These are phyloP conservation scores for Parazoanthus atlanticus DNA, from an alignment of 92 coral and sea anemone species.

Conservation along the genomic window DNA sequence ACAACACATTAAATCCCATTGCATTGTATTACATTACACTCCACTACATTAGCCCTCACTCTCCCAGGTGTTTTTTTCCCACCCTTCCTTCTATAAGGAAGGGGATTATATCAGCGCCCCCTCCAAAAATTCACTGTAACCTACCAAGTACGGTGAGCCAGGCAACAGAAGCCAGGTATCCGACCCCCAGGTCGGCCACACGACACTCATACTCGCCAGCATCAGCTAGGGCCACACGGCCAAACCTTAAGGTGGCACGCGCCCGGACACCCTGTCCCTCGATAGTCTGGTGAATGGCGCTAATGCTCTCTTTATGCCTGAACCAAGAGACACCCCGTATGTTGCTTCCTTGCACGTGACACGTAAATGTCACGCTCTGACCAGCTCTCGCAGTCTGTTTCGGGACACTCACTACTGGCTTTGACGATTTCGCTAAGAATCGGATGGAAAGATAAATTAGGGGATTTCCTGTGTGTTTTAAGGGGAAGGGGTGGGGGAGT, in stretches of 20 bases:
- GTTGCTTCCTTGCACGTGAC: not conserved
- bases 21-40: too few species aligned
- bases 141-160: constrained; percentile 34
- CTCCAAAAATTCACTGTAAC: not conserved
- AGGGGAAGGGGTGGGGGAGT: not conserved
- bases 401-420: constrained; percentile 10
- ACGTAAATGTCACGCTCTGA: constrained; percentile 12
- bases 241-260: constrained; percentile 13
- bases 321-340: constrained; percentile 15
- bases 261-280: not conserved
- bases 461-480: not conserved
- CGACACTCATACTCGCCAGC: constrained; percentile 44
- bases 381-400: constrained; percentile 17
- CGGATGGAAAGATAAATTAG: not conserved
- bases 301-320: constrained; percentile 19
- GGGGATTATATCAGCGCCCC: too few species aligned
- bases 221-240: constrained; percentile 6
- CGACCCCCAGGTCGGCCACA: constrained; percentile 22
- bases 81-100: too few species aligned
- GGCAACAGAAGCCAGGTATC: constrained; percentile 25
- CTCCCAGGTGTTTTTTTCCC: too few species aligned
- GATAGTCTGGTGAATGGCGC: constrained; percentile 5
- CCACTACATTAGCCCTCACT: too few species aligned
- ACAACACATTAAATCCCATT: too few species aligned
- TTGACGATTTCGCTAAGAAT: not conserved